A percentile compares a stretch with the other conserved stretches of the same genome.
Evolutionary conservation across 2,113 vertebrate species (phyloP).

Genomic region (Pangasianodon gigas): DNA sequence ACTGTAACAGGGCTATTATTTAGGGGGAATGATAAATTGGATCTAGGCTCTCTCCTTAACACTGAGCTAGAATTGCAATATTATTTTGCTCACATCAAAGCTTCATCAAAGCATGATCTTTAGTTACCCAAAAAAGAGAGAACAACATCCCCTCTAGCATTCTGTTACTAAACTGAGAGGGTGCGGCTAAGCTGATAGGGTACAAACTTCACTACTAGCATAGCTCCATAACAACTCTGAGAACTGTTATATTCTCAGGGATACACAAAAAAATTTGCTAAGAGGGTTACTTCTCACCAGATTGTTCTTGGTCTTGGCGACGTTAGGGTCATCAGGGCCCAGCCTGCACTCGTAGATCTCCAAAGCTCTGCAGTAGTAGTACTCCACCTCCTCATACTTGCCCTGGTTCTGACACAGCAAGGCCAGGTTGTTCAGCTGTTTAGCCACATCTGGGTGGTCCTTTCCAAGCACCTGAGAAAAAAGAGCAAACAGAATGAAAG

Average conservation of each 20-base stretch:
- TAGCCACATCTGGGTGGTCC: constrained; percentile 96
- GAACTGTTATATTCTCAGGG: no score
- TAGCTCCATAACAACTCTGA: neutral
- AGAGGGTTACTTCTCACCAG: constrained; percentile 75
- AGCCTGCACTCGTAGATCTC: constrained; percentile 93
- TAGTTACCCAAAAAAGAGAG: neutral
- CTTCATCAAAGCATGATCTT: neutral
- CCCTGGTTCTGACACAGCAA: constrained; percentile 98
- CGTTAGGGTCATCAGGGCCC: constrained; percentile 92
- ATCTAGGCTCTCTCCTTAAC: neutral
- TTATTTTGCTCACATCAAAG: neutral
- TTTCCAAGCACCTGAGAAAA: constrained; percentile 87
- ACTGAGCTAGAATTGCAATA: neutral
- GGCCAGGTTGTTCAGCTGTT: constrained; percentile 97
- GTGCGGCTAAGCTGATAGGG: neutral
- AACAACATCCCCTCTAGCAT: neutral
- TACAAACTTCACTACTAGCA: neutral
- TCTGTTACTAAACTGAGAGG: neutral
- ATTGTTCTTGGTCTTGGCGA: constrained; percentile 98
- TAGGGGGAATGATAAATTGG: neutral
- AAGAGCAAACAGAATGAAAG: neutral
- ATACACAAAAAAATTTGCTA: neutral
- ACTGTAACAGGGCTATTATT: neutral
- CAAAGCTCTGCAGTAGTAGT: constrained; percentile 93
- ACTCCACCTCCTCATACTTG: constrained; percentile 97